Base-by-base conservation (phyloP, 2,888 invertebrate species). In the Chymomyza procnemis region DNA sequence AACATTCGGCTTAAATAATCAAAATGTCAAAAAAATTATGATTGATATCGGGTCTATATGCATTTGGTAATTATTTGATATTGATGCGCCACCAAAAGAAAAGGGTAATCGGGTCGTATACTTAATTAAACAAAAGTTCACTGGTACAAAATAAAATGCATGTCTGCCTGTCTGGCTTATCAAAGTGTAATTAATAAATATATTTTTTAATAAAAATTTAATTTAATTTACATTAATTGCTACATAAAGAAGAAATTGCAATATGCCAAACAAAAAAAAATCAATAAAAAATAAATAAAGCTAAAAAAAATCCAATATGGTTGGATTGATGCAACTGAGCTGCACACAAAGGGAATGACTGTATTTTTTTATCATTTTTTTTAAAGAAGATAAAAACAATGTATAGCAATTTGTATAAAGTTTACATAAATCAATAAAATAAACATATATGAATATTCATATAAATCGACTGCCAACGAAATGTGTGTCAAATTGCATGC, bases 51-150 rank as follows among this genome's bases (percentile, higher is more conserved):
- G 69, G 21, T 26, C 22, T 8, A 3, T 46, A 52, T 41, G 34
- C 56, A 52, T 60, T 14, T 50, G 41, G 60, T 50, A 66, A 65
- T 75, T 65, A 16, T 66, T 48, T 67, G 3, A 54, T 79, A 69
- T 58, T 6, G 58, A 48, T 4, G n/a, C 4, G 1, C 1, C 4
- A 4, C 1, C 4, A 47, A 47, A 47, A 47, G 6, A 14, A 47
- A 14, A n/a, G 2, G 19, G 16, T 2, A 18, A 21, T 41, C 22
- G 48, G 54, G 61, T 56, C 56, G 61, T 50, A 34, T 66, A 65
- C 54, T 65, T 67, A 73, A 69, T 69, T 74, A 67, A 55, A 55
- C 56, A 30, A 79, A 82, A 87, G 87, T 85, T 82, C 81, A 87
- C 71, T 82, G 81, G 86, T 85, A 87, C 87, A 75, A 59, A 57